Conservation (phyloP, 2,113 vertebrate genomes). For the Phrynosoma blainvillii region DNA sequence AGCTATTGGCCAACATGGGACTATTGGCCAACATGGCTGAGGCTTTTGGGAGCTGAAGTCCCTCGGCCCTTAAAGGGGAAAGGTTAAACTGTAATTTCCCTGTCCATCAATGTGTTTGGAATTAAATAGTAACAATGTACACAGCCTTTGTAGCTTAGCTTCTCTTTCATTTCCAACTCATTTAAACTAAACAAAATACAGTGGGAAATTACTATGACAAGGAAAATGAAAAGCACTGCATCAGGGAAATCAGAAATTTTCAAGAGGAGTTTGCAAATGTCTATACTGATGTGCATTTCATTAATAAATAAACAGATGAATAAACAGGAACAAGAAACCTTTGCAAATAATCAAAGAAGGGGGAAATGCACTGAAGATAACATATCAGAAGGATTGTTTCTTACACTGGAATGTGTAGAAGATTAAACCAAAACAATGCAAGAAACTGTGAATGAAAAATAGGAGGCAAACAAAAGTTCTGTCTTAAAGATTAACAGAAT, state of each 20-base stretch:
- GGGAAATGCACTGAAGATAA: neutral
- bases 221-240: conserved; percentile 1
- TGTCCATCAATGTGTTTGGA: neutral
- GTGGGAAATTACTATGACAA: conserved; percentile 24
- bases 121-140: neutral
- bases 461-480: neutral
- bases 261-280: neutral
- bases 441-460: neutral
- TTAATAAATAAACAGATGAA: conserved; percentile 20
- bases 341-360: neutral
- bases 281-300: neutral
- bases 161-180: neutral
- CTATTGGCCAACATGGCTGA: too few species aligned
- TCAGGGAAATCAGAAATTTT: neutral
- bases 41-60: too few species aligned
- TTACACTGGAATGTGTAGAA: neutral
- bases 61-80: too few species aligned
- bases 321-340: conserved; percentile 20
- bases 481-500: neutral
- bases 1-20: too few species aligned
- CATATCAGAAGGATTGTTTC: neutral
- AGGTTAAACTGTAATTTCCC: neutral
- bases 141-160: neutral
- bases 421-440: neutral
- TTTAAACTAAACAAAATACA: conserved; percentile 42